Evolutionary conservation across 53 echinoderm and acorn worm genomes (phyloP), one percentile per base, ranked within the genome.

Genomic region (Patiria pectinifera): DNA sequence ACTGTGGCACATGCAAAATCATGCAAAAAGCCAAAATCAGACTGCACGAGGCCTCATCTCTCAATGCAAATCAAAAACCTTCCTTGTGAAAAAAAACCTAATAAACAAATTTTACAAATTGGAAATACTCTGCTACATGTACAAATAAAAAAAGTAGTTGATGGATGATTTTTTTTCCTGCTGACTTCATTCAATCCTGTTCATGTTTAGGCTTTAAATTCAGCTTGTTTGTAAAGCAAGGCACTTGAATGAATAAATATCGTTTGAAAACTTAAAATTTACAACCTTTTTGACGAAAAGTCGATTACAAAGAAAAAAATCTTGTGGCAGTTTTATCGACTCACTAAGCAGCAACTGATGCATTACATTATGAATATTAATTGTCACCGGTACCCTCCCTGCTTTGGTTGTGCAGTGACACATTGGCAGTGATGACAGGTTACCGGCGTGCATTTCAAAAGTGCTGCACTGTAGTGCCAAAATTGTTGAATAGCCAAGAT

Each of bases 191-290:
- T 63, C 85, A 63, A 43, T 19, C 69, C 35, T 62, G 59, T 61
- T 26, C 35, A 35, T 35, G 1, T 61, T 61, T 43, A 83, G 69
- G 13, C 44, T 43, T 24, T 22, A 62, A 85, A 62, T 69, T 85
- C 45, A 69, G 85, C 85, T 63, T 69, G 66, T 69, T 45, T 43
- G 8, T 85, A 85, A 85, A 69, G 59, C 85, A 85, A 85, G 85
- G 85, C 85, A 85, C 85, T 85, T 85, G 45, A 69, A 85, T 63
- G 62, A 66, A 70, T 63, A 69, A 45, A 19, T 25, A 59, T 63
- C 25, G 26, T 45, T 63, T 26, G 62, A 84, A 44, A 19, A 53
- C 48, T 35, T 35, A 11, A 82, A 82, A 83, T 83, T 35, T 22
- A 83, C 62, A 61, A 59, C 26, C 26, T 62, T 83, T 35, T 25